Evolutionary conservation across 2,113 vertebrate genomes (phyloP), one percentile per base, ranked within the genome.

Genomic region (Cephalopholis sonnerati): DNA sequence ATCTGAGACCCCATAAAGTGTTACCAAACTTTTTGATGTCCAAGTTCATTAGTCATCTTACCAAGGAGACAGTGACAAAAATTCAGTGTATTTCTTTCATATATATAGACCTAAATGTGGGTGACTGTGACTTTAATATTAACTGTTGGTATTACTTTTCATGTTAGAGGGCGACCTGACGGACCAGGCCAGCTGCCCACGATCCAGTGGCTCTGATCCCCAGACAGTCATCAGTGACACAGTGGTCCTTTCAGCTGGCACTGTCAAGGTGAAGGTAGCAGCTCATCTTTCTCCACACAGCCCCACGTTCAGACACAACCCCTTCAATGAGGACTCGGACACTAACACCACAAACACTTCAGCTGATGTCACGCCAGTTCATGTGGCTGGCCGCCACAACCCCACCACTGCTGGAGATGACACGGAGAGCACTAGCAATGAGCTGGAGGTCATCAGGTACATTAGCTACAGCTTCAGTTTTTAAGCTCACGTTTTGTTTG

Each of bases 391-490:
- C 12, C 93, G 73, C 59, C 91, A 94, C 57, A 91, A 76, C 70
- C 84, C 85, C 25, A 83, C 87, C 36, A 55, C 88, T 65, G 77
- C 80, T 0, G 89, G 89, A 0, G 96, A 96, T 0, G 94, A 94
- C 13, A 90, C 76, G 0, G 96, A 96, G 59, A 93, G 90, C 54
- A 91, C 91, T 0, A 93, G 93, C 94, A 86, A 92, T 0, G 97
- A 98, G 83, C 95, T 99, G 32, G 98, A 99, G 83, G 98, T 99
- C 88, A 99, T 99, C 92, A 97, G 98, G 98, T 99, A 80, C 27
- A 36, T 20, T 32, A 15, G 51, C n/a, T 32, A 36, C 20, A 48
- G 11, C 46, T 46, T 13, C 4, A 13, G 8, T 46, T 29, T 64
- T 46, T 36, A 51, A 3, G n/a, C 11, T 64, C 69, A 32, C 9